Percentiles rank a stretch among this genome's conserved stretches.
phyloP scores from a whole-genome alignment of 1,140 invertebrate species.

The Microplitis demolitor region DNA sequence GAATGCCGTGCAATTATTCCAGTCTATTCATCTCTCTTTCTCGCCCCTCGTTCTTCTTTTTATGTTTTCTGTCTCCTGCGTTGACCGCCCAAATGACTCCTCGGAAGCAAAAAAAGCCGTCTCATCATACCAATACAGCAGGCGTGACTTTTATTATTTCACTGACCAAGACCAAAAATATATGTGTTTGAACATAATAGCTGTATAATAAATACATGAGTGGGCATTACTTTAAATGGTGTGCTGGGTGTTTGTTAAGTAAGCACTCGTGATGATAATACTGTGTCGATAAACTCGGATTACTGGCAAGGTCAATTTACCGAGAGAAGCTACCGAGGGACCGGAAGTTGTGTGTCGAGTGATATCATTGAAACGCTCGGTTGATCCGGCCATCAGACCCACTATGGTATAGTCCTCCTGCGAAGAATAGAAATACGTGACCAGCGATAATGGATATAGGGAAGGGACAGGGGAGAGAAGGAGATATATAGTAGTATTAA shows the following conservation, averaged over 20 bases:
- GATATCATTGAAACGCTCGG: constrained; percentile 12
- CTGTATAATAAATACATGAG: too few relatives aligned
- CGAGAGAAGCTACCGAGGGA: neutral
- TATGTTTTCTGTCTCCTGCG: neutral
- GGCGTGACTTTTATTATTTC: neutral
- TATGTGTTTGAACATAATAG: neutral
- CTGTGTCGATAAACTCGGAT: too few relatives aligned
- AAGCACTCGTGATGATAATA: too few relatives aligned
- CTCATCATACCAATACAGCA: neutral
- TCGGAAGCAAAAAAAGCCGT: neutral
- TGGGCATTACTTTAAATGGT: too few relatives aligned
- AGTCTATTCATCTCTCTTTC: constrained; percentile 4
- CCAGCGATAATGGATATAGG: constrained; percentile 19
- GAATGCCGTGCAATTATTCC: constrained; percentile 24
- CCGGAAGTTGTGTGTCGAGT: constrained; percentile 6
- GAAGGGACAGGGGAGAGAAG: neutral
- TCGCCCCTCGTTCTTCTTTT: neutral
- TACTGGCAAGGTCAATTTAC: too few relatives aligned
- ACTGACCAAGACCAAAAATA: neutral
- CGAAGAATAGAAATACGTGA: constrained; percentile 11
- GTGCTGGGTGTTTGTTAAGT: neutral
- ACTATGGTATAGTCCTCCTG: neutral
- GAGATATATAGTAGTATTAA: neutral
- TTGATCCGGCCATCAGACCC: neutral
- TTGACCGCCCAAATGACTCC: neutral